Evolutionary conservation across 2,113 vertebrate genomes (phyloP), one percentile per base, ranked within the genome.

Genomic region (Myodes glareolus): DNA sequence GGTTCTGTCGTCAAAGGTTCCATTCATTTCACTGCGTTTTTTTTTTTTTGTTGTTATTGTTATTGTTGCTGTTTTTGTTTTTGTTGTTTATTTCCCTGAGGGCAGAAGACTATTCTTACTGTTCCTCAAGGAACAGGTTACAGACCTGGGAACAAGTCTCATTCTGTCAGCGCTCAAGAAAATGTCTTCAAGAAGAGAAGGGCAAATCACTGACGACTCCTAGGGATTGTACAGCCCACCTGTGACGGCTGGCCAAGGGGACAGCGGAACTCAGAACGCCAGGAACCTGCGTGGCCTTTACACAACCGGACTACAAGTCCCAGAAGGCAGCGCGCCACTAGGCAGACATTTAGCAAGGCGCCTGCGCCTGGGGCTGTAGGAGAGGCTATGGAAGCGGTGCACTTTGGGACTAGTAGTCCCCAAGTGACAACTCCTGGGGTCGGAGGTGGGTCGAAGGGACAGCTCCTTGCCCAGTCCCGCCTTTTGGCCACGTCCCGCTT

Each of bases 401-500:
- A 94, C 50, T 10, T 78, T 63, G 98, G 98, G 96, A 97, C 2
- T 0, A 3, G 98, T 94, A 97, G 98, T 98, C 78, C 45, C 8
- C 72, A 12, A 36, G 42, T 10, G 47, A 50, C 65, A 25, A 78
- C 78, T 50, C 88, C 50, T 9, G 52, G 0, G 88, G 29, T 25
- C 27, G 9, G 58, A 87, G 95, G 84, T 4, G 84, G 42, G 78
- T 67, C 23, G 39, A 58, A 21, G 55, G 39, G 75, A 5, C 33
- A 76, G 95, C 72, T 73, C 87, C 84, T 31, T 1, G 76, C 92
- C 45, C 31, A 19, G 91, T 42, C 82, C 95, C 58, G 92, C 94
- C 94, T 92, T 92, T 97, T 96, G 98, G 85, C 97, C 97, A 98
- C 98, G 98, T 98, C 94, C 94, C 97, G 10, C 82, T 90, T 76